A percentile compares a stretch with the other conserved stretches of the same genome.
Evolutionary conservation across 2,888 invertebrate species (phyloP).

Genomic region (Sepiola atlantica): DNA sequence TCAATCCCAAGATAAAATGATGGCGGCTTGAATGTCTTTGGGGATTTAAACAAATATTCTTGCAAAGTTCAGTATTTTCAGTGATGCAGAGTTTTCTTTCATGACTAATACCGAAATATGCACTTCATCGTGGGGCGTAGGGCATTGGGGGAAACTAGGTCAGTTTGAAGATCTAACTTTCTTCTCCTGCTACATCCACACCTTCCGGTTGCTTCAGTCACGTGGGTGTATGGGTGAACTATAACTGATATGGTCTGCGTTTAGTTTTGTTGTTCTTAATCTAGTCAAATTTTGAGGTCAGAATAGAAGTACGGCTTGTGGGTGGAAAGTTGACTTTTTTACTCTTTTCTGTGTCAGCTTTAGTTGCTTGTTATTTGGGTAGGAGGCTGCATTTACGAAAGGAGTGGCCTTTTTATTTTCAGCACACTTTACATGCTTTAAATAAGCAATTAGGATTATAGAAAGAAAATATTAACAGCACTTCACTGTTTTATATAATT

Average conservation of each 20-base stretch:
- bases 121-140: background rate
- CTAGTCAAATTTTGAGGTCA: background rate
- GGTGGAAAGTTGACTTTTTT: background rate
- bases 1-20: background rate
- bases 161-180: background rate
- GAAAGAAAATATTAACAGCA: background rate
- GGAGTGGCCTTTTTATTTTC: background rate
- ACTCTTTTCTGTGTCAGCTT: background rate
- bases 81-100: background rate
- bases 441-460: background rate
- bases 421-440: background rate
- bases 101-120: background rate
- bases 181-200: too few species aligned
- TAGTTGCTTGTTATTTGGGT: background rate
- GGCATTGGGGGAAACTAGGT: background rate
- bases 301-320: background rate
- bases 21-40: background rate
- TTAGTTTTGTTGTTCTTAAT: background rate
- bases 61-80: background rate
- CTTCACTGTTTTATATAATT: background rate
- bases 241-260: background rate
- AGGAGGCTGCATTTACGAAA: background rate
- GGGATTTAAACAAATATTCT: too few species aligned
- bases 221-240: background rate
- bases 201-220: background rate